Percentiles rank a stretch among this genome's conserved stretches.
Evolutionary conservation across 2,113 vertebrate genomes (phyloP).

Genomic region (Clarias magur): DNA sequence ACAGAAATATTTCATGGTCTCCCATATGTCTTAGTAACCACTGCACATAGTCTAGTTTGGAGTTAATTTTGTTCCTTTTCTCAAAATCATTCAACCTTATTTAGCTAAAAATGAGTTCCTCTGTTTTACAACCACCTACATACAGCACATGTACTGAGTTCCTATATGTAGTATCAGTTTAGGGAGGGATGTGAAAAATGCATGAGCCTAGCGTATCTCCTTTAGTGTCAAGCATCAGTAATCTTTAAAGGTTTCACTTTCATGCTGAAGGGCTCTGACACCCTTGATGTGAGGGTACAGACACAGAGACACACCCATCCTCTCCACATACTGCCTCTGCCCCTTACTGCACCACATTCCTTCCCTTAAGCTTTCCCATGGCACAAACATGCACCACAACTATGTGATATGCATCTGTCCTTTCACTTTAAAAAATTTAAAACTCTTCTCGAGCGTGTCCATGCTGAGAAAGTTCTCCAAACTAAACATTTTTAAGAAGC

Average conservation of each 20-base stretch:
- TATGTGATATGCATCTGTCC: not conserved
- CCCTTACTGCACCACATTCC: not conserved
- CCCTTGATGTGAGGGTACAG: not conserved
- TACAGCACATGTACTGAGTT: not conserved
- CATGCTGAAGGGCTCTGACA: not conserved
- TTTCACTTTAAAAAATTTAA: not conserved
- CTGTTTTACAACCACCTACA: not conserved
- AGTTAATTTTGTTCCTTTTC: not conserved
- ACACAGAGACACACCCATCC: conserved; percentile 6
- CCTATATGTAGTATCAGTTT: not conserved
- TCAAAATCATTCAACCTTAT: not conserved
- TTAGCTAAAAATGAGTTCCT: not conserved
- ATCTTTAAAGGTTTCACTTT: conserved; percentile 1
- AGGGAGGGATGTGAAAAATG: not conserved
- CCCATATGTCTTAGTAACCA: not conserved
- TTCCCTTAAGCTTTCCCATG: not conserved
- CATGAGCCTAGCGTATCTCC: not conserved
- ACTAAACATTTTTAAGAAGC: not conserved
- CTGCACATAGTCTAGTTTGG: not conserved
- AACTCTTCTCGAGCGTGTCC: not conserved
- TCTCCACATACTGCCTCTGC: not conserved
- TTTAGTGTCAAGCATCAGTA: conserved; percentile 5
- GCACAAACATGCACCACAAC: not conserved
- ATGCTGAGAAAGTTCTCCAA: not conserved
- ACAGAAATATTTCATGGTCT: not conserved